Evolutionary conservation across 2,888 invertebrate genomes (phyloP), one percentile per base, ranked within the genome.

Genomic region (Pandemis cinnamomeana): DNA sequence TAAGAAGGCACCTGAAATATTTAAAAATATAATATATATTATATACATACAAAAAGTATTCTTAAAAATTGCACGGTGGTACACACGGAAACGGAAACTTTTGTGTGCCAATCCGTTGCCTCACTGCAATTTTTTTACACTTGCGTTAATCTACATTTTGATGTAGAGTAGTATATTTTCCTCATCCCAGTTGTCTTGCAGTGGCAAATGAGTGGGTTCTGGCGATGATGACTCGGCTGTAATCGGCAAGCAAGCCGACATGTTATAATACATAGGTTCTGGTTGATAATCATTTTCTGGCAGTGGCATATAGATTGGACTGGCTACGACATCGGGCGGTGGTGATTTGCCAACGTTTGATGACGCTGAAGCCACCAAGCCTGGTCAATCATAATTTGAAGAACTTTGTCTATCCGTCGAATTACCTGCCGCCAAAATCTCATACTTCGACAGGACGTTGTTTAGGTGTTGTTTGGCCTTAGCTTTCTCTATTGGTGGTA

Each of bases 381-480:
- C 20, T 7, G 55, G 55, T 55, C 55, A 55, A 20, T 15, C 55
- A 55, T 20, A 6, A 15, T 55, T 20, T 20, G 53, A 55, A 58
- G 27, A 27, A 27, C 11, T 11, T 58, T 27, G 58, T 58, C 27
- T 58, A 5, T 8, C 27, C 5, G 27, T 5, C 27, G 58, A 20
- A 27, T 27, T 27, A 11, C 27, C 27, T 0, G 58, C 58, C 27
- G 27, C 58, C 58, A 58, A 27, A 27, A 58, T 58, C 58, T 58
- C 58, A 11, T 58, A 58, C 6, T 58, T 27, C 4, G 58, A 58
- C 5, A 58, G 27, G 11, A 58, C 11, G 2, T 58, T 58, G 10
- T 58, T 58, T 10, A 58, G 27, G 58, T 58, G 58, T 5, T 58
- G 58, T 27, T 58, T 58, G 1, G 58, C 58, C 27, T 58, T 58